Percentiles rank a stretch among this genome's conserved stretches.
phyloP scores from a whole-genome alignment of 2,888 invertebrate genomes.

The Helicoverpa assulta region DNA sequence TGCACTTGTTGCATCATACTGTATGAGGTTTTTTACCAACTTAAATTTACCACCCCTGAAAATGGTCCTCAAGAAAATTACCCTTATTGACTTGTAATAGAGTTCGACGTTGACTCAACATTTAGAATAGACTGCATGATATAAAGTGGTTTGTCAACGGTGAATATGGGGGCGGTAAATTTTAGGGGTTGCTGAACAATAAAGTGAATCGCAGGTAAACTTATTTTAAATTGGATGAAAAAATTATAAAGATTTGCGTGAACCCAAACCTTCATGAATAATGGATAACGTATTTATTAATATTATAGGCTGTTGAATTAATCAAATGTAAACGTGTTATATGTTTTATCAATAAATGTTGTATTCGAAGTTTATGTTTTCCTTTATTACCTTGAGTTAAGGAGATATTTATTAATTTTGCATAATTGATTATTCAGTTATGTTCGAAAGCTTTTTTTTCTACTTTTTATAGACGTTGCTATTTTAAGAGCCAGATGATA shows the following conservation, averaged over 20 bases:
- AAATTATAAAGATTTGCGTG: conserved; percentile 63
- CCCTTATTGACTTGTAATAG: conserved; percentile 47
- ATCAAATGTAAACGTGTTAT: conserved; percentile 31
- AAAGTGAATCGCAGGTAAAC: conserved; percentile 86
- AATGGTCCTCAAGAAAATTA: neutral
- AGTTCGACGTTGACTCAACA: conserved; percentile 19
- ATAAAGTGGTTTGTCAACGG: conserved; percentile 58
- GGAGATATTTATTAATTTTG: neutral
- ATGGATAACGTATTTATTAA: conserved; percentile 46
- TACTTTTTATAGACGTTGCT: too few species aligned
- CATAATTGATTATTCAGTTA: neutral
- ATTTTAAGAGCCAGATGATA: too few species aligned
- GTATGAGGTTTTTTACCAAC: conserved; percentile 67
- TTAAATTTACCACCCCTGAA: conserved; percentile 22
- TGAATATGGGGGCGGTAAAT: conserved; percentile 79
- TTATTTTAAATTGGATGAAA: conserved; percentile 77
- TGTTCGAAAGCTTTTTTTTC: neutral
- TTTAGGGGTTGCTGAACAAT: conserved; percentile 87
- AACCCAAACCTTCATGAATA: conserved; percentile 45
- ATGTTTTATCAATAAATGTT: conserved; percentile 39
- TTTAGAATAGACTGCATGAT: neutral
- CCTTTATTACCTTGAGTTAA: conserved; percentile 8
- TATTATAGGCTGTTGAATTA: conserved; percentile 10
- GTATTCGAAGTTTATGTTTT: conserved; percentile 18
- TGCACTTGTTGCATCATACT: conserved; percentile 86